phyloP scores from a whole-genome alignment of 92 coral and sea anemone species.

The Plumapathes pennacea region DNA sequence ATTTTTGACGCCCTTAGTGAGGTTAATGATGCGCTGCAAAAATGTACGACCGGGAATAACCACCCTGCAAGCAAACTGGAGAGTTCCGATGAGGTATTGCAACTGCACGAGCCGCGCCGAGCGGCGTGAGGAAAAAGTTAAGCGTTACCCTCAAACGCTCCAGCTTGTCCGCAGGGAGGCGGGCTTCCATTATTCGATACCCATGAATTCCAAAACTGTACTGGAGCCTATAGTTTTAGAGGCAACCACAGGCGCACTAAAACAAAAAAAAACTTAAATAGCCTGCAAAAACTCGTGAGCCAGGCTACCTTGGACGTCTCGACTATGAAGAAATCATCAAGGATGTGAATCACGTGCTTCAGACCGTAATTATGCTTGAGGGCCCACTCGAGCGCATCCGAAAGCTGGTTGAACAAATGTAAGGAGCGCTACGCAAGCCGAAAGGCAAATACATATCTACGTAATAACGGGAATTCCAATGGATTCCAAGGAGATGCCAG shows the following conservation, averaged over 20 bases:
- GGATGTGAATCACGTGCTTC: slow-evolving; percentile 47
- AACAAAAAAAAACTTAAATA: slow-evolving; percentile 29
- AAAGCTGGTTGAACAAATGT: slow-evolving; percentile 27
- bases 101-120: slow-evolving; percentile 19
- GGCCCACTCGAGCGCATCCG: slow-evolving; percentile 57
- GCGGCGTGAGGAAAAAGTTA: not conserved
- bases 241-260: slow-evolving; percentile 40
- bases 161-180: slow-evolving; percentile 29
- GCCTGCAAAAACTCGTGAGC: slow-evolving; percentile 35
- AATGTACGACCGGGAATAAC: slow-evolving; percentile 46
- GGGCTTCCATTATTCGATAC: slow-evolving; percentile 28
- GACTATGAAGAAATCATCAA: slow-evolving; percentile 55
- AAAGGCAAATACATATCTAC: slow-evolving; percentile 29
- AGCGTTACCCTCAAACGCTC: slow-evolving; percentile 10
- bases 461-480: slow-evolving; percentile 32
- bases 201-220: slow-evolving; percentile 40
- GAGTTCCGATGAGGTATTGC: slow-evolving; percentile 44
- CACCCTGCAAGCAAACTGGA: slow-evolving; percentile 34
- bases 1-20: slow-evolving; percentile 12
- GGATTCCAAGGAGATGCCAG: slow-evolving; percentile 51
- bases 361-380: slow-evolving; percentile 23
- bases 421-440: slow-evolving; percentile 51
- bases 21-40: slow-evolving; percentile 43
- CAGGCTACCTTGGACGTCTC: slow-evolving; percentile 27
- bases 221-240: slow-evolving; percentile 60